These are phyloP conservation scores for Drosophila parthenogenetica DNA, from an alignment of 2,888 invertebrate species.

Conservation along the genomic window DNA sequence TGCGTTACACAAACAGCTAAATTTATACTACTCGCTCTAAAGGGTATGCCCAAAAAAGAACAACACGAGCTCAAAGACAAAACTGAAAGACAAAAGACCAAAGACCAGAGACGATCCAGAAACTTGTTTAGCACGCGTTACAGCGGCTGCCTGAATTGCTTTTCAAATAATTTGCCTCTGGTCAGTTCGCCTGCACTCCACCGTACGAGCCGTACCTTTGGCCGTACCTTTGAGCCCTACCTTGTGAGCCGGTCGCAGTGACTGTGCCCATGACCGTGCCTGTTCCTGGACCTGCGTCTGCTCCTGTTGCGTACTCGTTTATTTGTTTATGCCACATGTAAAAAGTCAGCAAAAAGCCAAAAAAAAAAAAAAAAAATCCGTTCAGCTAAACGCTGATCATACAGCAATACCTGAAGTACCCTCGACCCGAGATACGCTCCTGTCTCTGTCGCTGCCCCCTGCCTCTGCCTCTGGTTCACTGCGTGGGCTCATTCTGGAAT, in stretches of 20 bases:
- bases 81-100: too few species aligned
- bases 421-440: neutral
- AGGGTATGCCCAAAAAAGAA: neutral
- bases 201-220: neutral
- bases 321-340: slow-evolving; percentile 74
- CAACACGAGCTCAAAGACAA: neutral
- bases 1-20: too few species aligned
- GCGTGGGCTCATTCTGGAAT: slow-evolving; percentile 82
- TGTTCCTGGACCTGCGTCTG: neutral
- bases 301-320: slow-evolving; percentile 15
- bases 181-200: slow-evolving; percentile 50
- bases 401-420: slow-evolving; percentile 9
- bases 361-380: slow-evolving; percentile 49
- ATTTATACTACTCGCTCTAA: too few species aligned
- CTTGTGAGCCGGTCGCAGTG: neutral
- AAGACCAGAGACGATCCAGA: slow-evolving; percentile 37
- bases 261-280: neutral
- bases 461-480: slow-evolving; percentile 39
- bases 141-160: slow-evolving; percentile 82
- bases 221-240: neutral
- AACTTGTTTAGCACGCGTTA: slow-evolving; percentile 83
- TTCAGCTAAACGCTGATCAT: slow-evolving; percentile 72
- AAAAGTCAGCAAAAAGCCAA: slow-evolving; percentile 26
- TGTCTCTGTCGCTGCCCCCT: neutral
- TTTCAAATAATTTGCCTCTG: slow-evolving; percentile 77